Evolutionary conservation across 2,888 invertebrate genomes (phyloP), one percentile per base, ranked within the genome.

Genomic region (Shargacucullia verbasci): DNA sequence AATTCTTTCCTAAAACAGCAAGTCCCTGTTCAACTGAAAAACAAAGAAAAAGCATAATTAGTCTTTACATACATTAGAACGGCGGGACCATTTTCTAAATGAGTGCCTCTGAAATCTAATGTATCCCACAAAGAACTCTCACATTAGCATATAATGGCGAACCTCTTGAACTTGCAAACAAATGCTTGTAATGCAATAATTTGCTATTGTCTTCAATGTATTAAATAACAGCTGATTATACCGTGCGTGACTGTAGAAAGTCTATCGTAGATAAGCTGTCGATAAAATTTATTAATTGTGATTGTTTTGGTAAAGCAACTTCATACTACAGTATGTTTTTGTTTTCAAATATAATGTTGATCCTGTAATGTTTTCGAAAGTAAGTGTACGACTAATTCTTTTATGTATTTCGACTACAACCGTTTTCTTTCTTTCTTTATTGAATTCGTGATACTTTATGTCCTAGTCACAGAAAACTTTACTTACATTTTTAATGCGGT

Each of bases 81-180:
- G 41, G 58, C 33, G 46, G 56, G 47, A 69, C 69, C 68, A 81
- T 83, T 85, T 81, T 73, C 68, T 74, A 74, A 82, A 79, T 76
- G 80, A 70, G 69, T 73, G 70, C 73, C 65, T 70, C 70, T 74
- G 76, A 73, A 81, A 82, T 85, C 77, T 83, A 83, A 85, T 86
- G 85, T 80, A 78, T 67, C 46, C 69, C 60, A 72, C 79, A 79
- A 81, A 80, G 84, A 79, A 80, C 82, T 79, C 73, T 73, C 78
- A 75, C 75, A 86, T 86, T 86, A 80, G 78, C 86, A 85, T 86
- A 85, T 83, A 86, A 86, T 84, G 78, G 73, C 83, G 82, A 83
- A 82, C 53, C 71, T 73, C 60, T 66, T 66, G 58, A 47, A 49
- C 52, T 67, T 68, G 54, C 68, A 37, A 57, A 67, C 64, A 20